Evolutionary conservation across 2,113 vertebrate genomes (phyloP).

Genomic region (Muscicapa adusta): DNA sequence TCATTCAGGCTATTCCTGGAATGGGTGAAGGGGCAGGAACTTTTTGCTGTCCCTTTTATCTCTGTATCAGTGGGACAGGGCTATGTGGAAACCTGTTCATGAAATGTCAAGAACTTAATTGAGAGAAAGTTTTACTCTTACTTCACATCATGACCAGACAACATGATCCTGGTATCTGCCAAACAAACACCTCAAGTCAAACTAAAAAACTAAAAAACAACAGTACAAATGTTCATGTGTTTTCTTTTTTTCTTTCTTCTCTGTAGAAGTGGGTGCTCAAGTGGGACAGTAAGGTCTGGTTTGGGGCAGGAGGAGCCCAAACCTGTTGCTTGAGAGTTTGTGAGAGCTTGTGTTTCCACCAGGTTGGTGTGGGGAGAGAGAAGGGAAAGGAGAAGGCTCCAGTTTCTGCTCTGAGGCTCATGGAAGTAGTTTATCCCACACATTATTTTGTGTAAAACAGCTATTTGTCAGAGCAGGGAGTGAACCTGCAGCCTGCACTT

Average conservation of each 20-base stretch:
- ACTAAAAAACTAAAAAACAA: background rate
- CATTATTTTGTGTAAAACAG: rapidly evolving
- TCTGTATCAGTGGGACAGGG: background rate
- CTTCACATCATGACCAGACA: background rate
- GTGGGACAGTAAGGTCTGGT: background rate
- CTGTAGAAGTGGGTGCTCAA: background rate
- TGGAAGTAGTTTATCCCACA: background rate
- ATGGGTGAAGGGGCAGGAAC: background rate
- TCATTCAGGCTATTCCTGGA: background rate
- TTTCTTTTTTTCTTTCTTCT: background rate
- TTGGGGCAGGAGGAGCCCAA: background rate
- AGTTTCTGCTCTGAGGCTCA: background rate
- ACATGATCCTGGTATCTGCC: background rate
- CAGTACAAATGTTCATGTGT: background rate
- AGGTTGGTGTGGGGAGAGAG: background rate
- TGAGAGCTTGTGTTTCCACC: background rate
- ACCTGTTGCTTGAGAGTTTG: background rate
- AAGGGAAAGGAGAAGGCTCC: background rate
- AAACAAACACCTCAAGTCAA: background rate
- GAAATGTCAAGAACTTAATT: background rate
- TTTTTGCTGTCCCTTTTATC: background rate
- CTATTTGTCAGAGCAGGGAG: background rate
- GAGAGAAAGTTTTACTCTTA: background rate
- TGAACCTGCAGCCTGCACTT: background rate
- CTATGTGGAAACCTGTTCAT: background rate